Conservation (phyloP, 2,113 vertebrate genomes). For the Tor tambroides region DNA sequence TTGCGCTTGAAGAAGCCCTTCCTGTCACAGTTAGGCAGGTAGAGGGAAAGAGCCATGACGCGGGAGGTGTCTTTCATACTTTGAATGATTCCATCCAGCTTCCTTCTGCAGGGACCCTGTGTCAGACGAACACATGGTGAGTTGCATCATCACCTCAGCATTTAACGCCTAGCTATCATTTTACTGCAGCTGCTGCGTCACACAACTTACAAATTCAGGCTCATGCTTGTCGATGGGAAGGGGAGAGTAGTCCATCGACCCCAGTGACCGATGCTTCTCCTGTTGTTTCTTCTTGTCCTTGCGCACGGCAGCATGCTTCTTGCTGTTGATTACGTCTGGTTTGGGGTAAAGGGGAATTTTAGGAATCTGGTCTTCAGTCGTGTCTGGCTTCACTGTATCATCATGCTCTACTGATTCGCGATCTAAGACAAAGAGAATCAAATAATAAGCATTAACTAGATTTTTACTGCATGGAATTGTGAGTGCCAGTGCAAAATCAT, state of each 20-base stretch:
- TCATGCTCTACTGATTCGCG: conserved; percentile 89
- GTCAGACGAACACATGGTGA: conserved; percentile 32
- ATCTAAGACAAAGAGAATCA: conserved; percentile 71
- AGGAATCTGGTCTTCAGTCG: conserved; percentile 83
- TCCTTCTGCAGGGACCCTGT: conserved; percentile 95
- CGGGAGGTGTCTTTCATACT: conserved; percentile 91
- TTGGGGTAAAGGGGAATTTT: conserved; percentile 81
- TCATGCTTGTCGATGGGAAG: conserved; percentile 90
- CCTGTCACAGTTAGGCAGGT: conserved; percentile 97
- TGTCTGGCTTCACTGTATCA: conserved; percentile 84
- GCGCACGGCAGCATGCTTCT: conserved; percentile 87
- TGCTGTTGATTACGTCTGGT: conserved; percentile 79
- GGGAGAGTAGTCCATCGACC: conserved; percentile 85
- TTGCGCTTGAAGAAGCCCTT: conserved; percentile 99
- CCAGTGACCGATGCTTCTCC: conserved; percentile 82
- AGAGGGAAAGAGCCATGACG: conserved; percentile 88
- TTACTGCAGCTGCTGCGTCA: background rate
- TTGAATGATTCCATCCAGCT: conserved; percentile 93
- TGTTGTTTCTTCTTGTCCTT: conserved; percentile 88
- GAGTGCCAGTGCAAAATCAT: background rate
- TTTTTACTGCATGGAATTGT: background rate
- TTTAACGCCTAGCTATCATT: background rate
- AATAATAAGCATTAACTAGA: conserved; percentile 4
- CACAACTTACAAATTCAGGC: conserved; percentile 87
- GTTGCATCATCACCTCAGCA: conserved; percentile 3